Percentiles rank a stretch among this genome's conserved stretches.
Evolutionary conservation across 64 coral and sea anemone species (phyloP).

Genomic region (Anthopleura sola): DNA sequence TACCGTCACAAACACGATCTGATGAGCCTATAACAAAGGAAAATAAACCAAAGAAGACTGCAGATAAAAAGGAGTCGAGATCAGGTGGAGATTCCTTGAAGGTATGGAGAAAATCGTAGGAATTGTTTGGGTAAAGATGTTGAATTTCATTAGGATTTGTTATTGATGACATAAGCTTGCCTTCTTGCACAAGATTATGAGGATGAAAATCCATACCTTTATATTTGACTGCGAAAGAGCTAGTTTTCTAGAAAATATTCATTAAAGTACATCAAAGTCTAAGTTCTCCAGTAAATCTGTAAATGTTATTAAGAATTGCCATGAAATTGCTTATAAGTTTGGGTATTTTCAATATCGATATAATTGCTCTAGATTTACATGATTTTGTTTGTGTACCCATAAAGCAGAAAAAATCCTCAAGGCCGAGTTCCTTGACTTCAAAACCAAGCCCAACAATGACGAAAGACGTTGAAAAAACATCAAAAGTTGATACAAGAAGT

Average conservation of each 20-base stretch:
- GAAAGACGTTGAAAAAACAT: not conserved
- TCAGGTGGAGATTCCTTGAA: not conserved
- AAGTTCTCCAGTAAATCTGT: not conserved
- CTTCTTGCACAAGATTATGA: not conserved
- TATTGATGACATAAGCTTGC: not conserved
- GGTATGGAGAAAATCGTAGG: not conserved
- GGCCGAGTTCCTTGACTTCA: not conserved
- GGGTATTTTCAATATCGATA: not conserved
- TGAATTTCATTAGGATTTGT: not conserved
- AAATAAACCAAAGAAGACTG: not conserved
- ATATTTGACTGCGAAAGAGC: not conserved
- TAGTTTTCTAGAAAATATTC: not conserved
- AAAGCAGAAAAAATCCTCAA: not conserved
- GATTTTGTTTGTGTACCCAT: not conserved
- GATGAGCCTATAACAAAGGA: conserved; percentile 7
- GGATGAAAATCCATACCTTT: not conserved
- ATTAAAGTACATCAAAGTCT: not conserved
- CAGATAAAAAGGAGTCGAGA: not conserved
- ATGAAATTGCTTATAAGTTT: not conserved
- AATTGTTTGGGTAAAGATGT: not conserved
- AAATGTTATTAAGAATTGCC: not conserved
- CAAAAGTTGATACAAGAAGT: not conserved
- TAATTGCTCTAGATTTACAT: not conserved
- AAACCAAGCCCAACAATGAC: not conserved
- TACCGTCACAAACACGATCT: conserved; percentile 23